Conservation (phyloP, 2,113 vertebrate species). For the Peucedramus taeniatus region DNA sequence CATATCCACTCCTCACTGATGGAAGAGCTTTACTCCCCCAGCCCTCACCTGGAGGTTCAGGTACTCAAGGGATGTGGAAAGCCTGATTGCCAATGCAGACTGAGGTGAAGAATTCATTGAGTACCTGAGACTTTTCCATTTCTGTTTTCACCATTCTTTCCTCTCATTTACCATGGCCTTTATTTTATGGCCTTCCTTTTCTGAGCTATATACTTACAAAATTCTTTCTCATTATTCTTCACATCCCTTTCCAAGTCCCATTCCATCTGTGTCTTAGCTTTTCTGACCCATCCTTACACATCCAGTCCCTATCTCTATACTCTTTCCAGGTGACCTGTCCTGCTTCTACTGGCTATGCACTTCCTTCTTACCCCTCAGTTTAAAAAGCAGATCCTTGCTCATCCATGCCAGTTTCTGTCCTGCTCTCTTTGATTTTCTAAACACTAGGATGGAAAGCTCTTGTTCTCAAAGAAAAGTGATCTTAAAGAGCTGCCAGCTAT, state of each 20-base stretch:
- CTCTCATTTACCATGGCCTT: rapidly evolving
- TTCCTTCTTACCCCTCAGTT: neutral
- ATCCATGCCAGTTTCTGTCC: neutral
- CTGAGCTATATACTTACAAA: neutral
- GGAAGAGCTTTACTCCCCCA: neutral
- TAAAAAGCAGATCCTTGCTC: neutral
- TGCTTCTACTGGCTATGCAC: neutral
- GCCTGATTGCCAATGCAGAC: neutral
- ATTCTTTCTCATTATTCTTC: neutral
- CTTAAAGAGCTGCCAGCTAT: neutral
- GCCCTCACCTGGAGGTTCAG: neutral
- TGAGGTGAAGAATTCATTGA: neutral
- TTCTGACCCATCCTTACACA: neutral
- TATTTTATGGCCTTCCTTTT: neutral
- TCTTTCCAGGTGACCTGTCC: neutral
- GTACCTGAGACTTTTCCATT: neutral
- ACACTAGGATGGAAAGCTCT: neutral
- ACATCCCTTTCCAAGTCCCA: neutral
- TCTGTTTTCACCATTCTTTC: neutral
- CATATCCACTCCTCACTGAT: neutral
- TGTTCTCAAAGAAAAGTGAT: neutral
- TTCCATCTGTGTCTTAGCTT: neutral
- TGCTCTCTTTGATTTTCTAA: neutral
- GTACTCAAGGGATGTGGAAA: neutral
- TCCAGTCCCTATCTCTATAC: neutral